Percentiles rank a stretch among this genome's conserved stretches.
phyloP scores from a whole-genome alignment of 2,113 vertebrate species.

The Nettapus auritus region DNA sequence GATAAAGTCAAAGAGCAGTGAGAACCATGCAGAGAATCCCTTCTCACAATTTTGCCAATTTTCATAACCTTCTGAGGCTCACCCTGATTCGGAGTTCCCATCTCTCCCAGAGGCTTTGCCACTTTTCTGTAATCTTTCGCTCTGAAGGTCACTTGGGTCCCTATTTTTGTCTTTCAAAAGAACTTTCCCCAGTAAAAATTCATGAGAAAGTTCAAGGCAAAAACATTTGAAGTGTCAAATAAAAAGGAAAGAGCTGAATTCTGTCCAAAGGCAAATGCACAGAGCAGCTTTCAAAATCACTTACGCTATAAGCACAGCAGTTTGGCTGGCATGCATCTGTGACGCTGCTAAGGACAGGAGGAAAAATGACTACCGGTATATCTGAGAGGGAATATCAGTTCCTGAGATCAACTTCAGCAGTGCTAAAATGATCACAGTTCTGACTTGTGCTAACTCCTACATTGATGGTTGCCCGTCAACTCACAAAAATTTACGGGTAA shows the following conservation, averaged over 20 bases:
- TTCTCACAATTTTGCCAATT: background rate
- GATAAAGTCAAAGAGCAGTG: background rate
- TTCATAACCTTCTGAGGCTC: background rate
- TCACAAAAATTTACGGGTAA: background rate
- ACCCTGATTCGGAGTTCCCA: background rate
- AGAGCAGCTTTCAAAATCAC: slow-evolving; percentile 17
- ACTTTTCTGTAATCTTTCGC: background rate
- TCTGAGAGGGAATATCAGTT: background rate
- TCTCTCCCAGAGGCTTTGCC: background rate
- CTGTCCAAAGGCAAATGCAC: slow-evolving; percentile 18
- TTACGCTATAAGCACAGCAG: background rate
- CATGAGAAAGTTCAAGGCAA: slow-evolving; percentile 31
- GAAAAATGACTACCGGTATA: background rate
- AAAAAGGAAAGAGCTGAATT: background rate
- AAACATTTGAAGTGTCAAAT: slow-evolving; percentile 23
- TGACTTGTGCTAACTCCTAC: background rate
- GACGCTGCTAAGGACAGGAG: background rate
- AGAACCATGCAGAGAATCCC: background rate
- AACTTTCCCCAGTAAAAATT: slow-evolving; percentile 36
- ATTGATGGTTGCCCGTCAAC: background rate
- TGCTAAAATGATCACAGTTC: background rate
- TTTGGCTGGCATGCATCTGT: background rate
- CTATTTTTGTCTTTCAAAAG: slow-evolving; percentile 26
- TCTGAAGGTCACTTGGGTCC: background rate
- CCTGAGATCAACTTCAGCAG: background rate